phyloP scores from a whole-genome alignment of 2,888 invertebrate species.

The Boloria euphrosyne region DNA sequence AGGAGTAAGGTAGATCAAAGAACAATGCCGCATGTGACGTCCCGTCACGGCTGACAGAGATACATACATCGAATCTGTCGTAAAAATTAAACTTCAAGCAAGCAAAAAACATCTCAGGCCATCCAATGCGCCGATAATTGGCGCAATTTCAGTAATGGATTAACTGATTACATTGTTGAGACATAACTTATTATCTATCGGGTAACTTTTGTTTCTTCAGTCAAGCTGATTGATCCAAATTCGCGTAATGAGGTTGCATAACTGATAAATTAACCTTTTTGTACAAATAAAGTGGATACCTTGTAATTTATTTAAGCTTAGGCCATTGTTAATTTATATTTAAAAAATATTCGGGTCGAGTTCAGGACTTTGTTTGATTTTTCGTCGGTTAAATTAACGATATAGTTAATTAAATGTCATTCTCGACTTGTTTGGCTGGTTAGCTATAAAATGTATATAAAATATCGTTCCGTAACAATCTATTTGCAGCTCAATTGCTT shows the following conservation, averaged over 20 bases:
- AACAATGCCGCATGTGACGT: conserved; percentile 55
- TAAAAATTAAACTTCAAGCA: conserved; percentile 59
- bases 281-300: background rate
- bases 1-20: conserved; percentile 54
- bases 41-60: conserved; percentile 62
- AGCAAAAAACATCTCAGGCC: conserved; percentile 43
- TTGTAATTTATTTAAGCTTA: background rate
- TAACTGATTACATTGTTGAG: conserved; percentile 27
- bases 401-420: no score
- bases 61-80: conserved; percentile 64
- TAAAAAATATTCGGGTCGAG: no score
- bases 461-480: conserved; percentile 19
- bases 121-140: conserved; percentile 55
- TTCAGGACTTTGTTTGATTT: no score
- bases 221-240: conserved; percentile 11
- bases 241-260: conserved; percentile 7
- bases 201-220: conserved; percentile 7
- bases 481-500: conserved; percentile 63
- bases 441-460: background rate
- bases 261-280: background rate
- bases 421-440: no score
- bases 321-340: no score
- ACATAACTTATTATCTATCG: conserved; percentile 14
- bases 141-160: conserved; percentile 41
- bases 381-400: no score